These are phyloP conservation scores for Formicarius rufipectus DNA, from an alignment of 2,113 vertebrate genomes.

Conservation along the genomic window DNA sequence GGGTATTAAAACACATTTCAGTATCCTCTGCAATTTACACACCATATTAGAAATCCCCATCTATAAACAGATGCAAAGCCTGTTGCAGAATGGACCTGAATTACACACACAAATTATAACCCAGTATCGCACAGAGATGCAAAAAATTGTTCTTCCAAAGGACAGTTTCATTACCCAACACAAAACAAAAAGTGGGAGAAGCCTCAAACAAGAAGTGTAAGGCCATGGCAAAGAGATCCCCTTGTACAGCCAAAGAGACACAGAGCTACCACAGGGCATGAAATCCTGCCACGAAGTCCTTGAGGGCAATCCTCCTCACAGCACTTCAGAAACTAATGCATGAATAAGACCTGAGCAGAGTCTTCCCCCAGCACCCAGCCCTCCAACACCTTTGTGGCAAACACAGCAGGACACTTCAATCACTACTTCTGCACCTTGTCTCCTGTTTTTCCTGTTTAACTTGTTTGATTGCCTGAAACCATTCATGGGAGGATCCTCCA, in stretches of 20 bases:
- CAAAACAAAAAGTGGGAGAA: background rate
- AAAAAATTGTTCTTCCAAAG: background rate
- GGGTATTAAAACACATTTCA: background rate
- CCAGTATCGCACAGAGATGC: background rate
- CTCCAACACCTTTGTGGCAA: background rate
- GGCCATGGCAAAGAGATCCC: background rate
- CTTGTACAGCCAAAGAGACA: fast-evolving
- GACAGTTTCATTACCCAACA: background rate
- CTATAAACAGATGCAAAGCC: background rate
- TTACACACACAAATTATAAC: background rate
- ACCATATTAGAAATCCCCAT: background rate
- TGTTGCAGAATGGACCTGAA: background rate
- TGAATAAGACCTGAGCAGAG: background rate
- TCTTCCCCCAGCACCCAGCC: fast-evolving
- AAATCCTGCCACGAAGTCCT: background rate
- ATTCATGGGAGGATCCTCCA: background rate
- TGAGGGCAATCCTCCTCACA: too few species aligned
- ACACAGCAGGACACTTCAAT: fast-evolving
- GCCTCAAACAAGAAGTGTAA: background rate
- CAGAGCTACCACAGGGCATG: background rate
- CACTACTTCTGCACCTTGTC: background rate
- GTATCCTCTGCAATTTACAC: background rate
- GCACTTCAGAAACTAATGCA: too few species aligned
- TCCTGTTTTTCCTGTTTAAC: background rate
- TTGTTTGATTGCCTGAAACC: background rate